Evolutionary conservation across 2,888 invertebrate species (phyloP), one percentile per base, ranked within the genome.

Genomic region (Drosophila subquinaria): DNA sequence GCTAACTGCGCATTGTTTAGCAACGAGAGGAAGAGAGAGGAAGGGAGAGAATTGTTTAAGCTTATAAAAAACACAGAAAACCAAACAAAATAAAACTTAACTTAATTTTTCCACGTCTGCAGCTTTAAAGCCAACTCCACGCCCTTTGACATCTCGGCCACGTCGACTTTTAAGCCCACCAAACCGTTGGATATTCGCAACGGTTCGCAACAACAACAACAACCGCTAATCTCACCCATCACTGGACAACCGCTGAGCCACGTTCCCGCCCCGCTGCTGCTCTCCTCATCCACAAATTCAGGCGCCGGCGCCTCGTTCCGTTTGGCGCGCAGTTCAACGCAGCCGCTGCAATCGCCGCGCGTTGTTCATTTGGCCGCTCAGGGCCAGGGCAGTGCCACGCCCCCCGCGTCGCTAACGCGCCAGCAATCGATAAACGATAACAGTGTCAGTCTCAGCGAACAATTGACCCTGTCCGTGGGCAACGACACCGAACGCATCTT

Each of bases 91-190:
- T 8, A 63, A 10, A 55, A 64, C 17, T 35, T 64, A 64, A 57
- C 40, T 38, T 51, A 35, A 23, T 63, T 69, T 69, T 52, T 17
- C 53, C 69, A 69, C 70, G 45, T 63, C 20, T 62, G 17, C 76
- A 91, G 91, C 90, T 91, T 91, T 55, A 90, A 91, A 89, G 91
- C 90, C 60, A 88, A 89, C 70, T 86, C 90, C 33, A 79, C 88
- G 69, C 79, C 88, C 65, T 82, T 88, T 56, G 90, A 90, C 77
- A 90, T 83, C 75, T 90, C 90, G 76, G 79, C 86, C 57, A 73
- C 89, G 68, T 91, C 91, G 67, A 88, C 90, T 36, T 92, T 92
- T 52, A 92, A 91, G 85, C 91, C 93, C 71, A 88, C 92, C 75
- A 91, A 90, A 63, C 92, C 92, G 50, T 76, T 92, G 71, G 92